A percentile compares a stretch with the other conserved stretches of the same genome.
Evolutionary conservation across 2,797 vertebrate species (phyloP).

Genomic region (Sibirionetta formosa): DNA sequence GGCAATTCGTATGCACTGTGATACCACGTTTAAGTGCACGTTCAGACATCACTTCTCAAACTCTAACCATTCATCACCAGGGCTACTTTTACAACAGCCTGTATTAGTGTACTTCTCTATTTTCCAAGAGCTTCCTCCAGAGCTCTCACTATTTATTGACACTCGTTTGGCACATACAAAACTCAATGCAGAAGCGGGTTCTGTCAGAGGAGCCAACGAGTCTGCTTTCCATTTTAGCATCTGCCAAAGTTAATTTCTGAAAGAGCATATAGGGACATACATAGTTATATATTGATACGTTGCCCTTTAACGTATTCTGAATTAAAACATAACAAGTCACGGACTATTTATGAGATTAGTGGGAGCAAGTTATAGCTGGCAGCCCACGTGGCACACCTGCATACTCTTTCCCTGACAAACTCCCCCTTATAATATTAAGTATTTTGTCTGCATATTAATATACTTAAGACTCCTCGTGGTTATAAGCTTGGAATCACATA

Average conservation of each 20-base stretch:
- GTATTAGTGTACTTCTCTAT: not conserved
- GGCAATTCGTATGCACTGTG: rapidly evolving
- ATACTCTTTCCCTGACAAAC: not conserved
- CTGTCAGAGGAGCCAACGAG: not conserved
- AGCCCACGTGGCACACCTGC: not conserved
- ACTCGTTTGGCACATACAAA: not conserved
- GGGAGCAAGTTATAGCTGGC: not conserved
- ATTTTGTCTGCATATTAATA: not conserved
- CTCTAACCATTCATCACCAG: not conserved
- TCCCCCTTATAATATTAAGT: not conserved
- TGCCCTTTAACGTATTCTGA: slow-evolving; percentile 29
- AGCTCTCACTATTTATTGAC: slow-evolving; percentile 24
- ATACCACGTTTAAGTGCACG: not conserved
- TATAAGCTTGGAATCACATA: not conserved
- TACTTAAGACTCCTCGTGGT: not conserved
- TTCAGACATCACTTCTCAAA: not conserved
- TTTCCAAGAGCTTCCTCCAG: not conserved
- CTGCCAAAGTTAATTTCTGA: not conserved
- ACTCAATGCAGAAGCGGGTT: not conserved
- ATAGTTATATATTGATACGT: not conserved
- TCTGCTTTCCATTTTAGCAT: slow-evolving; percentile 3
- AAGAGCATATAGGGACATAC: not conserved
- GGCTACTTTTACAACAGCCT: not conserved
- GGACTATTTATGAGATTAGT: slow-evolving; percentile 6
- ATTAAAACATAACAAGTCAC: slow-evolving; percentile 11